Evolutionary conservation across 2,888 invertebrate species (phyloP).

Genomic region (Seladonia tumulorum): DNA sequence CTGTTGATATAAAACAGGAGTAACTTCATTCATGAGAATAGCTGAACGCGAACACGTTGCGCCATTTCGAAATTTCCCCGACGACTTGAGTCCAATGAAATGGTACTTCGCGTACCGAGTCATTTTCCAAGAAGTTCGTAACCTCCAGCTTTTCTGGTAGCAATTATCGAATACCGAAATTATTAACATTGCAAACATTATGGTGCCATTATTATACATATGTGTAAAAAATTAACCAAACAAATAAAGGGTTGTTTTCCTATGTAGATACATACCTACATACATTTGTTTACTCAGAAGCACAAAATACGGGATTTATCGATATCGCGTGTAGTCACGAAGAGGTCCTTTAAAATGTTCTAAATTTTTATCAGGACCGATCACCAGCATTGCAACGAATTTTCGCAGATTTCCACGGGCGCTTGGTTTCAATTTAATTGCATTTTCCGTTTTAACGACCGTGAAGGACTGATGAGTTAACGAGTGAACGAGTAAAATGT

Average conservation of each 20-base stretch:
- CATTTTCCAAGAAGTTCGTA: background rate
- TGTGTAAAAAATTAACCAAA: background rate
- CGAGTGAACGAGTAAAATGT: too few relatives aligned
- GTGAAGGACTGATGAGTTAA: background rate
- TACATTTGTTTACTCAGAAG: background rate
- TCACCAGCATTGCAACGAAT: background rate
- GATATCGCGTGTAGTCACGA: too few relatives aligned
- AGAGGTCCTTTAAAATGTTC: background rate
- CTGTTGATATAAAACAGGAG: conserved; percentile 76
- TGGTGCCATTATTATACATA: too few relatives aligned
- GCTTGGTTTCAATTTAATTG: background rate
- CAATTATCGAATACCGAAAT: background rate
- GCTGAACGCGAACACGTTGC: conserved; percentile 30
- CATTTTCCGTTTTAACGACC: background rate
- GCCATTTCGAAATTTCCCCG: background rate
- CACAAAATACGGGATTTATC: too few relatives aligned
- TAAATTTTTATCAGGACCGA: too few relatives aligned
- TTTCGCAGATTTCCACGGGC: background rate
- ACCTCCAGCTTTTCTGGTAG: background rate
- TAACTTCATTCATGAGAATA: conserved; percentile 77
- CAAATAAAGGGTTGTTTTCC: background rate
- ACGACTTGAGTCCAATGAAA: background rate
- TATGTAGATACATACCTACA: background rate
- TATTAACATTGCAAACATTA: background rate
- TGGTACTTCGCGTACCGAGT: background rate